phyloP scores from a whole-genome alignment of 2,888 invertebrate genomes.

The Dendrolimus houi region DNA sequence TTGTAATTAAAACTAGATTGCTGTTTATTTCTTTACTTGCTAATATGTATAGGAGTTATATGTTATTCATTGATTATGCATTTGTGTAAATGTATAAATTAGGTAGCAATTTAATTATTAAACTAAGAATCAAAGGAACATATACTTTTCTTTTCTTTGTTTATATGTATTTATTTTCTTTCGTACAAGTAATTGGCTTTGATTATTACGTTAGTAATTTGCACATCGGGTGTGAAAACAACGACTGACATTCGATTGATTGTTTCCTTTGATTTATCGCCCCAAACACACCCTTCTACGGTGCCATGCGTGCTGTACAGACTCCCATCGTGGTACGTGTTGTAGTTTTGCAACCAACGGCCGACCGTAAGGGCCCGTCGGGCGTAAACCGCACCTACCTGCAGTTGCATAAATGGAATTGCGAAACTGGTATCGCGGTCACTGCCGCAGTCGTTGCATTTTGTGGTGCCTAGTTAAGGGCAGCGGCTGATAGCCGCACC shows the following conservation, averaged over 20 bases:
- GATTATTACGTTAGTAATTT: no score
- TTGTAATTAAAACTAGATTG: no score
- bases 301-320: conserved; percentile 31
- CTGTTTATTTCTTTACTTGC: no score
- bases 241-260: neutral
- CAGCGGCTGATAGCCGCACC: conserved; percentile 43
- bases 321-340: conserved; percentile 21
- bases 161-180: no score
- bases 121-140: no score
- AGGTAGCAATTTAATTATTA: no score
- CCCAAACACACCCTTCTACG: conserved; percentile 31
- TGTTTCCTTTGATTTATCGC: neutral
- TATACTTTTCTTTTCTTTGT: no score
- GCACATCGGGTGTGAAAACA: no score
- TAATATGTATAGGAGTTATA: no score
- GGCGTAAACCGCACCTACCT: conserved; percentile 56
- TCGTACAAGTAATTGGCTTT: no score
- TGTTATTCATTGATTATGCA: no score
- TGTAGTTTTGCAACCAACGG: conserved; percentile 49
- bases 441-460: conserved; percentile 53
- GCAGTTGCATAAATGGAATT: conserved; percentile 68
- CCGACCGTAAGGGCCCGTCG: conserved; percentile 51
- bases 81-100: no score
- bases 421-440: conserved; percentile 68
- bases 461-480: conserved; percentile 39